Base-by-base conservation (phyloP, 2,888 invertebrate species). In the Esperia sulphurella region DNA sequence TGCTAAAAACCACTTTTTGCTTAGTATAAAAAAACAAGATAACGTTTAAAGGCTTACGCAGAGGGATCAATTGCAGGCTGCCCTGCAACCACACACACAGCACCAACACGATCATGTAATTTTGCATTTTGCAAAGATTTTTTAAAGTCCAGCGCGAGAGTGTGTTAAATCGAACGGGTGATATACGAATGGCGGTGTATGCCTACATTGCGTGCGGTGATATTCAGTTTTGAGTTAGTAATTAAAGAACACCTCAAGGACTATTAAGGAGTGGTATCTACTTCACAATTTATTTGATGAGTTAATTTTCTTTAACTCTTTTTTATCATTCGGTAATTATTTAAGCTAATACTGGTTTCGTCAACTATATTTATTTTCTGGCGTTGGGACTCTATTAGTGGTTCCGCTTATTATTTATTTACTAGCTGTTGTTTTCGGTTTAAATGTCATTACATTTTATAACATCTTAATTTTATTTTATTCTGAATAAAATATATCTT, bases 201-300 rank as follows among this genome's bases (percentile, higher is more conserved):
- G 45, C 28, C 44, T 38, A 58, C 50, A 48, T 46, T 52, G 50
- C 48, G 59, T 63, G 65, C 61, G 63, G 62, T 66, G 52, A 51
- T 55, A 61, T 64, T 65, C 69, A 64, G 68, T 77, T 81, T 79
- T 72, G 73, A 76, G 73, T 72, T 71, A 63, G 68, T 66, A 76
- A 82, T 81, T 81, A 78, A 75, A 68, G 67, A 64, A 61, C 65
- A 60, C 66, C 64, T 78, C 85, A 85, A 83, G 85, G 84, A 21
- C 21, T 77, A 75, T 71, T 71, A 75, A 65, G 66, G 63, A 59
- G 12, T 4, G 10, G n/a, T 42, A 7, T n/a, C 31, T 30, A 6
- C 30, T 8, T 10, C 10, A 3, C n/a, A 3, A 10, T 35, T n/a
- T n/a, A n/a, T n/a, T n/a, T n/a, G n/a, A n/a, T n/a, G n/a, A n/a